phyloP scores from a whole-genome alignment of 2,113 vertebrate genomes.

The Caracal caracal region DNA sequence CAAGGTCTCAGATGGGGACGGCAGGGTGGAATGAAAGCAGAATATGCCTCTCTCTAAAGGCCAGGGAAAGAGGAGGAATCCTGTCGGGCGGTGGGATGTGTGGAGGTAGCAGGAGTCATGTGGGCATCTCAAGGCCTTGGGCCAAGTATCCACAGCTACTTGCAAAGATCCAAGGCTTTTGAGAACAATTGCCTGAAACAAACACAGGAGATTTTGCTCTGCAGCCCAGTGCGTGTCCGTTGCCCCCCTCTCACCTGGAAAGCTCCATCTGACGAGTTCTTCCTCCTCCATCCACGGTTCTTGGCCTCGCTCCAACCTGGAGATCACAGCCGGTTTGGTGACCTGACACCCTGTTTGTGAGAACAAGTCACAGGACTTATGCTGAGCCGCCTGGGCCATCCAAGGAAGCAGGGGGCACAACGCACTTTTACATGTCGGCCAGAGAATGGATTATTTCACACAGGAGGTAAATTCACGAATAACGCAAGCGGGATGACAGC shows the following conservation, averaged over 20 bases:
- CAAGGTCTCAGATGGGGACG: neutral
- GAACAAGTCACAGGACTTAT: neutral
- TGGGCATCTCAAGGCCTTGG: neutral
- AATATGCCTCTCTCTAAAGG: neutral
- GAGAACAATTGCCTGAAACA: neutral
- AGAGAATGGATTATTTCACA: neutral
- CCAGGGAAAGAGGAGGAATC: neutral
- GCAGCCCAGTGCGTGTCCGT: neutral
- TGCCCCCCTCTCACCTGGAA: conserved; percentile 9
- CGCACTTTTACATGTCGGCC: rapidly evolving
- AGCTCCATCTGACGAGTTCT: neutral
- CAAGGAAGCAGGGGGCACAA: neutral
- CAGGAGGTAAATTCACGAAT: neutral
- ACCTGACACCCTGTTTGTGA: neutral
- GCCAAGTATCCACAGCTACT: neutral
- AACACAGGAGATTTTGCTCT: neutral
- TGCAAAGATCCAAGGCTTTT: neutral
- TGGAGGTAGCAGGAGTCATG: neutral
- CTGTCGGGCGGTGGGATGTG: neutral
- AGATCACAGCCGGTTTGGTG: conserved; percentile 41
- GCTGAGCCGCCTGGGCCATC: neutral
- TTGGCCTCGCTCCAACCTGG: conserved; percentile 30
- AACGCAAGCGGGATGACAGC: neutral
- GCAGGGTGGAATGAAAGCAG: neutral
- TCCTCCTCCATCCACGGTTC: conserved; percentile 4